phyloP scores from a whole-genome alignment of 1,140 invertebrate genomes.

The Sinella curviseta region DNA sequence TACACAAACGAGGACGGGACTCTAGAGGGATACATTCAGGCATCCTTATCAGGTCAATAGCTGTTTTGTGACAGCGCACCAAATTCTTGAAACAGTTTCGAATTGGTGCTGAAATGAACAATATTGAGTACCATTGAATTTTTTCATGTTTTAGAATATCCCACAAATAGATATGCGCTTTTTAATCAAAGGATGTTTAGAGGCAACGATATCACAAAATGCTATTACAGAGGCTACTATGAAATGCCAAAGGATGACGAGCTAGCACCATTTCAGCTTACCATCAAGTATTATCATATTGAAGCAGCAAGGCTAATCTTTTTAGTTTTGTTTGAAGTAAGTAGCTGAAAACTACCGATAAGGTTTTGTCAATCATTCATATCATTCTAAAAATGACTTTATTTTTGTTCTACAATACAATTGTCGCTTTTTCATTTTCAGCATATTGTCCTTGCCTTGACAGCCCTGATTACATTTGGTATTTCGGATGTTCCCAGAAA shows the following conservation, averaged over 20 bases:
- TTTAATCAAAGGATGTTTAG: conserved; percentile 14
- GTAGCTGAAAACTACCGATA: conserved; percentile 16
- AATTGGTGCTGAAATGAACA: too few relatives aligned
- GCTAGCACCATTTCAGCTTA: conserved; percentile 69
- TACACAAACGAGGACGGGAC: conserved; percentile 66
- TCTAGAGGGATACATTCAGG: conserved; percentile 78
- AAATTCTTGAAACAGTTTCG: too few relatives aligned
- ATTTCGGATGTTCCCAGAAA: conserved; percentile 89
- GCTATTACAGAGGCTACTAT: conserved; percentile 80
- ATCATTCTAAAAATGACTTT: too few relatives aligned
- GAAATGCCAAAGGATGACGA: conserved; percentile 68
- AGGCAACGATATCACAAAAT: conserved; percentile 52
- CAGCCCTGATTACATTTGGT: conserved; percentile 87
- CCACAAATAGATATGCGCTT: conserved; percentile 32
- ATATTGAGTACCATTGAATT: neutral
- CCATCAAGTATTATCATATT: conserved; percentile 89
- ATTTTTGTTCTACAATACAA: too few relatives aligned
- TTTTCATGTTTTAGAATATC: conserved; percentile 61
- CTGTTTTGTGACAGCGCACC: too few relatives aligned
- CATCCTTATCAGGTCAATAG: conserved; percentile 73
- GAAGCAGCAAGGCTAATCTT: conserved; percentile 88
- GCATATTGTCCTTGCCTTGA: conserved; percentile 89
- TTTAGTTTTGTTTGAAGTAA: conserved; percentile 89
- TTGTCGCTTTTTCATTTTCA: too few relatives aligned
- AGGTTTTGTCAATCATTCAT: neutral